Conservation (phyloP, 2,888 invertebrate species). For the Agriotes lineatus region DNA sequence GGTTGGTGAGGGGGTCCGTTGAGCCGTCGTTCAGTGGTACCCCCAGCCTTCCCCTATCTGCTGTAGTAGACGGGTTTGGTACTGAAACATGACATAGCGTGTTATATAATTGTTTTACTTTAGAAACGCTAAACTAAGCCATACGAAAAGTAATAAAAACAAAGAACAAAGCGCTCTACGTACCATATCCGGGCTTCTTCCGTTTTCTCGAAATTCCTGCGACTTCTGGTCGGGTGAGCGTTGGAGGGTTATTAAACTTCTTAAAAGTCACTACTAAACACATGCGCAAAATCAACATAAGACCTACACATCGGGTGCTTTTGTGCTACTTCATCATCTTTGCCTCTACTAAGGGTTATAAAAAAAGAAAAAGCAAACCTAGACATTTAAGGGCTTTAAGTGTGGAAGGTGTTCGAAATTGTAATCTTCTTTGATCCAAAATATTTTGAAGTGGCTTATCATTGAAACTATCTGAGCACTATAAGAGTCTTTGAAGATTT, state of each 20-base stretch:
- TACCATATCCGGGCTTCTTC: slow-evolving; percentile 80
- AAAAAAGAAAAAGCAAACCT: too few relatives aligned
- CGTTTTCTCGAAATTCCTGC: slow-evolving; percentile 73
- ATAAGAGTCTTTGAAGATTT: too few relatives aligned
- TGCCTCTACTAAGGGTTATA: neutral
- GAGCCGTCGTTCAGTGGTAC: slow-evolving; percentile 65
- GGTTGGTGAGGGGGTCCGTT: slow-evolving; percentile 80
- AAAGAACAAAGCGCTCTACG: slow-evolving; percentile 54
- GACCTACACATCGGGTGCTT: slow-evolving; percentile 43
- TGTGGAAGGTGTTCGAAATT: too few relatives aligned
- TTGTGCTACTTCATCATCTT: slow-evolving; percentile 21
- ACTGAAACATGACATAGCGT: slow-evolving; percentile 56
- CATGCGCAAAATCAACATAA: slow-evolving; percentile 59
- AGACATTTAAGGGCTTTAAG: too few relatives aligned
- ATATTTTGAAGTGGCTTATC: too few relatives aligned
- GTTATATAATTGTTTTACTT: neutral
- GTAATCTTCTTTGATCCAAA: too few relatives aligned
- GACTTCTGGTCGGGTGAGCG: slow-evolving; percentile 54
- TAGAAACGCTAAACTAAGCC: neutral
- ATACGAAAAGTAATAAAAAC: slow-evolving; percentile 11
- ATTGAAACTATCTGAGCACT: too few relatives aligned
- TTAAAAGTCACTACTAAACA: slow-evolving; percentile 86
- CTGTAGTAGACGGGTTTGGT: slow-evolving; percentile 68
- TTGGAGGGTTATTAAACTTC: slow-evolving; percentile 69
- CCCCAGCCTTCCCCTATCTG: slow-evolving; percentile 68